A percentile compares a stretch with the other conserved stretches of the same genome.
Evolutionary conservation across 2,888 invertebrate genomes (phyloP).

Genomic region (Anticlea derivata): DNA sequence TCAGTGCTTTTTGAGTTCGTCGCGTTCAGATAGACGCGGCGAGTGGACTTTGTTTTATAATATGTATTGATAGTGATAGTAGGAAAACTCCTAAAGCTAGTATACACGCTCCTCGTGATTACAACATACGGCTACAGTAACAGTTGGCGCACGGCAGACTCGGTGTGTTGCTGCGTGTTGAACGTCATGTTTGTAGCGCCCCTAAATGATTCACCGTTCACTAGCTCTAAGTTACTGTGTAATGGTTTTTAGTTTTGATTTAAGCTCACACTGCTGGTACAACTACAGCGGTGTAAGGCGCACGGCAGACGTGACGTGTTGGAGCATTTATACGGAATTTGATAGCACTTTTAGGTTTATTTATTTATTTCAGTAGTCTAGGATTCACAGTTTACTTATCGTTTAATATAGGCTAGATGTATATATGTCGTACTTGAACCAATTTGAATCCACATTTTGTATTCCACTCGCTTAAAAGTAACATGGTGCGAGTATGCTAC

Average conservation of each 20-base stretch:
- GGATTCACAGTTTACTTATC: too few species aligned
- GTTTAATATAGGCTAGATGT: too few species aligned
- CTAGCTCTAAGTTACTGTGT: slow-evolving; percentile 2
- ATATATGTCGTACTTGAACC: too few species aligned
- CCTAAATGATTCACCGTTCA: slow-evolving; percentile 8
- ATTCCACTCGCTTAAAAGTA: too few species aligned
- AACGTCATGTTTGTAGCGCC: slow-evolving; percentile 14
- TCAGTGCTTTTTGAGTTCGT: too few species aligned
- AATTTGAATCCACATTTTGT: too few species aligned
- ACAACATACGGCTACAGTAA: background rate
- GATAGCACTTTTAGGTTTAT: slow-evolving; percentile 2
- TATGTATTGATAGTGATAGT: too few species aligned
- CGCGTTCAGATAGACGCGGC: too few species aligned
- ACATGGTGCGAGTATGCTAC: too few species aligned
- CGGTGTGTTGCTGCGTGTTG: background rate
- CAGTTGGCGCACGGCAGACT: slow-evolving; percentile 4
- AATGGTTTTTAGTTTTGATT: background rate
- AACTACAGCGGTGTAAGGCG: slow-evolving; percentile 2
- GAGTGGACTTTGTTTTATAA: too few species aligned
- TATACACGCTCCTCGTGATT: background rate
- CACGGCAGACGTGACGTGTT: slow-evolving; percentile 2
- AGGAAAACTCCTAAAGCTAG: background rate
- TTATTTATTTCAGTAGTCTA: too few species aligned
- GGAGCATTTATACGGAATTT: too few species aligned
- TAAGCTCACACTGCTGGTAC: background rate